A percentile compares a stretch with the other conserved stretches of the same genome.
These are phyloP conservation scores for Chanos chanos DNA, from an alignment of 2,797 vertebrate genomes.

Conservation along the genomic window DNA sequence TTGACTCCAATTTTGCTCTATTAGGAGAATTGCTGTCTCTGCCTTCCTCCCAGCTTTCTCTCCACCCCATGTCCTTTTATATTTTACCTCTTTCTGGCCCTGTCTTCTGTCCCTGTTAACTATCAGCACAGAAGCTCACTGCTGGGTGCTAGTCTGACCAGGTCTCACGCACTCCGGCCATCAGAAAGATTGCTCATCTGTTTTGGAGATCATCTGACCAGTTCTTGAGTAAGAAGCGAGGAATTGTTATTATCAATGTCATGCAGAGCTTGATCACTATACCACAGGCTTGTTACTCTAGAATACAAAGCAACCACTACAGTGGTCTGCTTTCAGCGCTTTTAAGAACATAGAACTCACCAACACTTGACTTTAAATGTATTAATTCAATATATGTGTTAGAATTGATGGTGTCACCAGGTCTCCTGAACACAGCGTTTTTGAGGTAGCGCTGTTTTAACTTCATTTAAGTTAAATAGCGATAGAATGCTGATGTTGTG, in stretches of 20 bases:
- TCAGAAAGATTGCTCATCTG: not conserved
- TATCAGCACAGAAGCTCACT: slow-evolving; percentile 8
- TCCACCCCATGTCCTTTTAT: slow-evolving; percentile 11
- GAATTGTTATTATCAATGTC: too few relatives aligned
- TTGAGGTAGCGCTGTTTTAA: too few relatives aligned
- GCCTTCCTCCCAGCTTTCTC: slow-evolving; percentile 35
- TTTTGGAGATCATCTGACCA: not conserved
- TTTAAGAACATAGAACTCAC: too few relatives aligned
- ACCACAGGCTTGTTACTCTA: too few relatives aligned
- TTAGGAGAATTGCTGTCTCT: slow-evolving; percentile 75
- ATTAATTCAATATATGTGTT: too few relatives aligned
- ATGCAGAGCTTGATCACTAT: too few relatives aligned
- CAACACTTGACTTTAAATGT: too few relatives aligned
- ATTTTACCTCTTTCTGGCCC: not conserved
- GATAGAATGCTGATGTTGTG: not conserved
- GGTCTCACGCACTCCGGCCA: not conserved
- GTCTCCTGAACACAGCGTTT: too few relatives aligned
- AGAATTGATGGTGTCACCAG: too few relatives aligned
- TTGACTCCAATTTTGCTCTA: slow-evolving; percentile 81
- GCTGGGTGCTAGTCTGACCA: slow-evolving; percentile 5
- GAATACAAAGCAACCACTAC: too few relatives aligned
- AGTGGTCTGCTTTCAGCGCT: too few relatives aligned
- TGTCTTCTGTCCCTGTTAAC: slow-evolving; percentile 18
- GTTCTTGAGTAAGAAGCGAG: not conserved
- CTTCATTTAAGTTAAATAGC: too few relatives aligned